Conservation (phyloP, 2,888 invertebrate species). For the Chouioia cunea region DNA sequence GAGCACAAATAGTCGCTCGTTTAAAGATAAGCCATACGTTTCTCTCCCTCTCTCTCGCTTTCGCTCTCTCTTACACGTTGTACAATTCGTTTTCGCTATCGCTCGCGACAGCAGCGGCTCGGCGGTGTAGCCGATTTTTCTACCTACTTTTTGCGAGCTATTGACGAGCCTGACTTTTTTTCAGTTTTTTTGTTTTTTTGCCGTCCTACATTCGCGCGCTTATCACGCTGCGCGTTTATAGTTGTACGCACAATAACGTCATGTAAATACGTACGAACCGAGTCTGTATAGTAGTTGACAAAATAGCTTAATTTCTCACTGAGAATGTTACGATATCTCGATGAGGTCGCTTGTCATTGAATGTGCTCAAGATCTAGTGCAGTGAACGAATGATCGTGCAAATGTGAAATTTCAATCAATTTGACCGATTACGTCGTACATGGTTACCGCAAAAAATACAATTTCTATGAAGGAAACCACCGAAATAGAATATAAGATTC, state of each 20-base stretch:
- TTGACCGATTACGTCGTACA: no score
- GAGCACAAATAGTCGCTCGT: no score
- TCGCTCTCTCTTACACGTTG: no score
- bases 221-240: constrained; percentile 25
- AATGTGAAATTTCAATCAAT: not conserved
- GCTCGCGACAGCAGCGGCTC: not conserved
- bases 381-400: constrained; percentile 29
- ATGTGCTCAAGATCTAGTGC: constrained; percentile 64
- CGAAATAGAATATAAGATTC: no score
- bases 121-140: constrained; percentile 61
- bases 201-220: constrained; percentile 60
- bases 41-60: no score
- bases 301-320: constrained; percentile 32
- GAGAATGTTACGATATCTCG: constrained; percentile 17
- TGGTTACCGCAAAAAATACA: no score
- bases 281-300: constrained; percentile 25
- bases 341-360: constrained; percentile 60
- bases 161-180: constrained; percentile 51
- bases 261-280: constrained; percentile 6
- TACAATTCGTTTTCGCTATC: constrained; percentile 23
- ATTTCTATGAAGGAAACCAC: no score
- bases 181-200: constrained; percentile 58
- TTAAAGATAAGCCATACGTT: no score
- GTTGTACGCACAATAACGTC: not conserved
- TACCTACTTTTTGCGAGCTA: constrained; percentile 64